A percentile compares a stretch with the other conserved stretches of the same genome.
Conservation (phyloP, 2,888 invertebrate species). For the Cephonodes hylas region DNA sequence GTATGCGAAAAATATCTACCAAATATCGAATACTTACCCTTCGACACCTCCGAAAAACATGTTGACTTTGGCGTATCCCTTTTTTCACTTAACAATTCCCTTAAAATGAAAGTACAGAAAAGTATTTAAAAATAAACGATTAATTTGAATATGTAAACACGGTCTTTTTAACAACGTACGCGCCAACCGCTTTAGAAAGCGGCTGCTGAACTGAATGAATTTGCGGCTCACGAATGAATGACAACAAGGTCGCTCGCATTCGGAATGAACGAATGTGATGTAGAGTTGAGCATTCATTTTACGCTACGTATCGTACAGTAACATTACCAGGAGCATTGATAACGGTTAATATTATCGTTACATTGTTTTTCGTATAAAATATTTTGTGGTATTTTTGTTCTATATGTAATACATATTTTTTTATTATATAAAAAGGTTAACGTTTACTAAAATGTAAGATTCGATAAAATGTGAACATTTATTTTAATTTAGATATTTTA, state of each 20-base stretch:
- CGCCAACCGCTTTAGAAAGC: constrained; percentile 41
- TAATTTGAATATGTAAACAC: constrained; percentile 2
- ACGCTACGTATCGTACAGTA: no score
- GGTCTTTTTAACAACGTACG: constrained; percentile 7
- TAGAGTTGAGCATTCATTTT: background rate
- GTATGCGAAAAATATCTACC: constrained; percentile 3
- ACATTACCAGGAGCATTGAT: no score
- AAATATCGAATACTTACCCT: constrained; percentile 52
- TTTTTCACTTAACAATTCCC: constrained; percentile 23
- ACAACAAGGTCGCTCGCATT: background rate
- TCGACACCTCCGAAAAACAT: constrained; percentile 72
- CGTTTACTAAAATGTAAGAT: no score
- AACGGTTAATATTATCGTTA: background rate
- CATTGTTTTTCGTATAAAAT: background rate
- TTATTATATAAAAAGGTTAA: no score
- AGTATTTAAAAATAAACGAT: background rate
- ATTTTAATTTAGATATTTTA: no score
- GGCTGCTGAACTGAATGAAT: constrained; percentile 41
- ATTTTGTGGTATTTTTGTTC: no score
- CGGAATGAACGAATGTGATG: background rate
- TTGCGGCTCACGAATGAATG: constrained; percentile 17
- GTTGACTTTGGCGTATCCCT: constrained; percentile 11
- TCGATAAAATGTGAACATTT: no score
- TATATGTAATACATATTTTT: no score
- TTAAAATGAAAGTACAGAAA: background rate